Conservation (phyloP, 2,113 vertebrate species). For the Nothobranchius furzeri region DNA sequence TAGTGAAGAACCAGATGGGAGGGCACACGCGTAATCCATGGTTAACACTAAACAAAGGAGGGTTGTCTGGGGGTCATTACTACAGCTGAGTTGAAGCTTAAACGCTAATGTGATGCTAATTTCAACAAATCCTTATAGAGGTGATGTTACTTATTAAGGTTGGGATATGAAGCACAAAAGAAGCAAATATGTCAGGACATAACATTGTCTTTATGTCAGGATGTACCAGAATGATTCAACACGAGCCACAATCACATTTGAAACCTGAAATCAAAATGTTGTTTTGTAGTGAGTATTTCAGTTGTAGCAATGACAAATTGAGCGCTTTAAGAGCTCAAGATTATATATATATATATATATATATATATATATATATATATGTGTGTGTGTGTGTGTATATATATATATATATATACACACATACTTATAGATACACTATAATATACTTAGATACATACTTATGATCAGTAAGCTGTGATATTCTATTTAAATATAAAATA, state of each 20-base stretch:
- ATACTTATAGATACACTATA: too few species aligned
- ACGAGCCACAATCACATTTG: not conserved
- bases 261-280: too few species aligned
- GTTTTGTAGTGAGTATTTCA: too few species aligned
- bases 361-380: too few species aligned
- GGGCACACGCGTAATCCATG: constrained; percentile 60
- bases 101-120: constrained; percentile 60
- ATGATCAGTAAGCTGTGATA: too few species aligned
- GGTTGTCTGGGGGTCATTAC: constrained; percentile 49
- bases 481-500: too few species aligned
- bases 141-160: constrained; percentile 38
- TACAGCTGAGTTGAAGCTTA: constrained; percentile 44
- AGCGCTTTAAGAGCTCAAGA: too few species aligned
- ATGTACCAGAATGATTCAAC: not conserved
- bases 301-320: too few species aligned
- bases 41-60: constrained; percentile 63
- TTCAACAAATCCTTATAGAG: constrained; percentile 49
- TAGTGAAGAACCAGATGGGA: constrained; percentile 54
- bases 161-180: constrained; percentile 24
- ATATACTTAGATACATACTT: too few species aligned
- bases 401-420: too few species aligned
- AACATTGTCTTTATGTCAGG: constrained; percentile 1
- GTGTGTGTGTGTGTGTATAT: too few species aligned
- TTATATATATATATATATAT: too few species aligned
- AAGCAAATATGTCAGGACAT: constrained; percentile 13